Conservation (phyloP, 1,140 invertebrate species). For the Drosophila orena region DNA sequence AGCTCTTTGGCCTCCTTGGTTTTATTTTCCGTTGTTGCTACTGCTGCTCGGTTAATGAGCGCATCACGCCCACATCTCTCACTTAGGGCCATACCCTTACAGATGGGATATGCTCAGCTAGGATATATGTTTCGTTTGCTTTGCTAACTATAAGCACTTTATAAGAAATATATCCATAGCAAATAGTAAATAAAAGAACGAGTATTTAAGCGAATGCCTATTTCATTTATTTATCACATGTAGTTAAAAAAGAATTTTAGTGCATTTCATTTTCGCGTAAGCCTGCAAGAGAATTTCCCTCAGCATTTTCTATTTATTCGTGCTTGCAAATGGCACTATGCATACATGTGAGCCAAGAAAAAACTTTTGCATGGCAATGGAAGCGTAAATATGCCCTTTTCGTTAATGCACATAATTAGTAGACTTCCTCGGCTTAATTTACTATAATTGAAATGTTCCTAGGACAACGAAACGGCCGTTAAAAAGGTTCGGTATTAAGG, state of each 20-base stretch:
- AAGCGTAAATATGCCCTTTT: constrained; percentile 35
- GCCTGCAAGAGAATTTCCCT: background rate
- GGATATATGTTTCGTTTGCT: background rate
- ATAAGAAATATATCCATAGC: background rate
- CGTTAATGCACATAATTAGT: constrained; percentile 56
- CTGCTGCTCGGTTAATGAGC: constrained; percentile 36
- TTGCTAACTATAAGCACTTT: too few species aligned
- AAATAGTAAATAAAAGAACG: too few species aligned
- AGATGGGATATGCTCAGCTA: background rate
- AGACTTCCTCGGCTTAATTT: constrained; percentile 37
- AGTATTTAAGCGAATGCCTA: too few species aligned
- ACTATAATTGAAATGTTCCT: constrained; percentile 26
- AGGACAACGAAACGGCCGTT: constrained; percentile 1
- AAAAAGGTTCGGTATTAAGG: background rate
- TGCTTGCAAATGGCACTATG: constrained; percentile 30
- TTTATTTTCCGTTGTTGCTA: constrained; percentile 34
- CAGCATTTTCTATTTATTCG: constrained; percentile 40
- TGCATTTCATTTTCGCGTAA: background rate
- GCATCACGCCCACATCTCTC: constrained; percentile 44
- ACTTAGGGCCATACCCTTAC: constrained; percentile 29
- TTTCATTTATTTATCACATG: background rate
- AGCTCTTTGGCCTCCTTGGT: constrained; percentile 23
- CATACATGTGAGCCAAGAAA: constrained; percentile 22
- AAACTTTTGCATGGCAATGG: constrained; percentile 12
- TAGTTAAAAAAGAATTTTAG: background rate